These are phyloP conservation scores for Laupala kohalensis DNA, from an alignment of 1,140 invertebrate genomes.

Conservation along the genomic window DNA sequence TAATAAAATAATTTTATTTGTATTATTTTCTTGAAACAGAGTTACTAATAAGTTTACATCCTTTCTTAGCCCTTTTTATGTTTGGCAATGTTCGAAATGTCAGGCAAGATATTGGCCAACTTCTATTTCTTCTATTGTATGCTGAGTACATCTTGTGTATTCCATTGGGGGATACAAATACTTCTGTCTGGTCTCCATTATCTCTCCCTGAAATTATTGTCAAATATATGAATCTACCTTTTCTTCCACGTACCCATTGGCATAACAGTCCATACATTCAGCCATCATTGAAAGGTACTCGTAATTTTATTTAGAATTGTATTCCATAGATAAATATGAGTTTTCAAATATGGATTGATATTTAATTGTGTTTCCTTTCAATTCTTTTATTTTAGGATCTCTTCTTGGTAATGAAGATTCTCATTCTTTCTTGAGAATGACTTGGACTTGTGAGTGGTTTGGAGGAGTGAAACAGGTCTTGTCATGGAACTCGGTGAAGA, in stretches of 20 bases:
- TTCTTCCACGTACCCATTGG: conserved; percentile 33
- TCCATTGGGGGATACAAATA: conserved; percentile 21
- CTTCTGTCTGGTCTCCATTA: conserved; percentile 17
- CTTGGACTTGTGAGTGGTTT: conserved; percentile 38
- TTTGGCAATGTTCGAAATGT: conserved; percentile 37
- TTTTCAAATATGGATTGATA: background rate
- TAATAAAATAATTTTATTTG: too few relatives aligned
- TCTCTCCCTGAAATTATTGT: conserved; percentile 34
- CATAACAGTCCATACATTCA: conserved; percentile 29
- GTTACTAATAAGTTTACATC: too few relatives aligned
- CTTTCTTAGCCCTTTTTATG: conserved; percentile 35
- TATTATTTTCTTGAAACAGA: too few relatives aligned
- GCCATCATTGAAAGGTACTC: conserved; percentile 25
- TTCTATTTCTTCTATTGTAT: conserved; percentile 35
- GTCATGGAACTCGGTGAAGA: conserved; percentile 19
- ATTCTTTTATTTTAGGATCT: background rate
- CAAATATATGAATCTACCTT: conserved; percentile 31
- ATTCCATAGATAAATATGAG: too few relatives aligned
- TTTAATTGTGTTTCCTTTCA: background rate
- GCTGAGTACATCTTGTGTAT: conserved; percentile 30
- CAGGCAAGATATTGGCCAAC: conserved; percentile 29
- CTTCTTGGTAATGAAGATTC: conserved; percentile 20
- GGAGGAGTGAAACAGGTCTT: conserved; percentile 26
- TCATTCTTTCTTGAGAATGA: conserved; percentile 31
- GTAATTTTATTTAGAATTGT: too few relatives aligned